Evolutionary conservation across 2,797 vertebrate species (phyloP), one percentile per base, ranked within the genome.

Genomic region (Pseudocheirus occidentalis): DNA sequence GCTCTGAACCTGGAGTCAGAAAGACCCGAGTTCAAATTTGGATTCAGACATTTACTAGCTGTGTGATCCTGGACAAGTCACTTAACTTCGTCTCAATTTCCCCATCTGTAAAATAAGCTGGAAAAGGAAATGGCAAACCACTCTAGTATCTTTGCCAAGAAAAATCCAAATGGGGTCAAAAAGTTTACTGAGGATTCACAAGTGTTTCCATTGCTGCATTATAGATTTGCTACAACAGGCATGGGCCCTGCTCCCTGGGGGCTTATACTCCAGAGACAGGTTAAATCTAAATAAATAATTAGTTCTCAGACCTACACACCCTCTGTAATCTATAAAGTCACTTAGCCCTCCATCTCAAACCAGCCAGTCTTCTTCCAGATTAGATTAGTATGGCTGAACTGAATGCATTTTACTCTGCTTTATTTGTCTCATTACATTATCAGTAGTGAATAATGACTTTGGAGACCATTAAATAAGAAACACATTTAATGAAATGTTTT

Each of bases 401-500:
- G 62, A 73, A 59, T 40, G 34, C n/a, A 73, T 73, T 73, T 73
- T 73, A 14, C 16, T 73, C 1, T 18, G 24, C 66, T 40, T 40
- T 40, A 81, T 81, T 81, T 81, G 94, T 57, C 90, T 95, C 0
- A 40, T 55, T 53, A 89, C 2, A 7, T 62, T 90, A 21, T 92
- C 50, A 94, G 90, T 46, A 91, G n/a, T 55, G 90, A 29, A 93
- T 92, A 14, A 92, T 31, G 21, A n/a, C 11, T 52, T 91, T 89
- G 66, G 97, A 95, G 89, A 90, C 2, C 52, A 58, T 90, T 92
- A 87, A 93, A 90, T 94, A 92, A 93, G 62, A 94, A 56, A 66
- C 96, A 4, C 94, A 95, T 81, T 81, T 96, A 94, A 92, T 73
- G 92, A 94, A 96, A n/a, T 90, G 34, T 95, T 97, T 95, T 89